A percentile compares a stretch with the other conserved stretches of the same genome.
Conservation (phyloP, 2,113 vertebrate species). For the Egretta garzetta region DNA sequence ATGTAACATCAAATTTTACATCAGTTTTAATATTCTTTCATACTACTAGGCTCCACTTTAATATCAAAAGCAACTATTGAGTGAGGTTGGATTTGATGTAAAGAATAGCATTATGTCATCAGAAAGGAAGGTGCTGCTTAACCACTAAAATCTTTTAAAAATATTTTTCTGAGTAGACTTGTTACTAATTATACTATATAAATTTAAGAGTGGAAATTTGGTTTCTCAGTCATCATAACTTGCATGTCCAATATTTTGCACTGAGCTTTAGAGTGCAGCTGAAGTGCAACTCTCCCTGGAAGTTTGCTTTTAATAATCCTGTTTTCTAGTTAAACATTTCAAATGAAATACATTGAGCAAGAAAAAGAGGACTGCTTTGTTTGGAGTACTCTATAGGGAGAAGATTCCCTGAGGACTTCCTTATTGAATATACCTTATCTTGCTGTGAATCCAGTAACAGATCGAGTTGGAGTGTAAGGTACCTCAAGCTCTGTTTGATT, state of each 20-base stretch:
- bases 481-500: slow-evolving; percentile 33
- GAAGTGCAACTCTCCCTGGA: not conserved
- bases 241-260: not conserved
- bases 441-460: not conserved
- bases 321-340: slow-evolving; percentile 45
- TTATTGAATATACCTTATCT: slow-evolving; percentile 43
- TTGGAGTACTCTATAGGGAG: not conserved
- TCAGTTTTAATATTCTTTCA: not conserved
- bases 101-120: slow-evolving; percentile 4
- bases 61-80: not conserved
- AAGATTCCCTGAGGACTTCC: slow-evolving; percentile 57
- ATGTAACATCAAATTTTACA: not conserved
- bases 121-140: slow-evolving; percentile 2
- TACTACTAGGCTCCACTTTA: not conserved
- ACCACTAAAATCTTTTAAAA: not conserved
- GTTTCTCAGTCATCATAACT: not conserved
- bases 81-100: not conserved
- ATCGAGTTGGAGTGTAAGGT: not conserved
- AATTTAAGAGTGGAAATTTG: not conserved
- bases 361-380: not conserved
- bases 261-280: not conserved
- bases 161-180: slow-evolving; percentile 15
- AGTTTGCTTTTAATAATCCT: slow-evolving; percentile 11
- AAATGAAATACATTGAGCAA: not conserved
- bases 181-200: not conserved